These are phyloP conservation scores for Allacma fusca DNA, from an alignment of 2,888 invertebrate species.

Conservation along the genomic window DNA sequence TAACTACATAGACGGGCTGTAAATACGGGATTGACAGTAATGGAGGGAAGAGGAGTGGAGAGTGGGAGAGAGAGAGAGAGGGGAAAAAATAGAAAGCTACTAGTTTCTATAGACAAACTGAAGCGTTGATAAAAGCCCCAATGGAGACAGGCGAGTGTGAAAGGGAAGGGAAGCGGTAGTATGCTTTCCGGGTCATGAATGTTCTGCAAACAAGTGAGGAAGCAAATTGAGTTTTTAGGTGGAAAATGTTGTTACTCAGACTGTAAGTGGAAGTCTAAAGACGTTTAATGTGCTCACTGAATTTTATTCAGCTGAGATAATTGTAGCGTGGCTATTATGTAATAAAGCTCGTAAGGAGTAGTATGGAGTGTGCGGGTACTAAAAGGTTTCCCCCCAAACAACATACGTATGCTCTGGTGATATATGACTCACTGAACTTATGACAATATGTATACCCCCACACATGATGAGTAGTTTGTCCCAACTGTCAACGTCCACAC, in stretches of 20 bases:
- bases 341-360: neutral
- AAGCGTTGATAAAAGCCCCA: constrained; percentile 16
- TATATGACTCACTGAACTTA: neutral
- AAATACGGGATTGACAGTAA: constrained; percentile 7
- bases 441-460: neutral
- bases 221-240: constrained; percentile 16
- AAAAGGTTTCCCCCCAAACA: neutral
- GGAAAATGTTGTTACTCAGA: neutral
- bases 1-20: neutral
- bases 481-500: neutral
- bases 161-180: neutral
- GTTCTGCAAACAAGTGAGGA: constrained; percentile 7
- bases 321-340: neutral
- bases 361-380: neutral
- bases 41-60: neutral
- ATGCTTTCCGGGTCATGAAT: constrained; percentile 1
- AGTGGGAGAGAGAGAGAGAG: constrained; percentile 12
- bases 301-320: constrained; percentile 16
- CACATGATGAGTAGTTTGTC: neutral
- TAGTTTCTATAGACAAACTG: neutral
- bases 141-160: neutral
- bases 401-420: neutral
- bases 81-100: neutral
- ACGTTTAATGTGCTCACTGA: constrained; percentile 12
- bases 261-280: constrained; percentile 12